Conservation (phyloP, 1,140 invertebrate species). For the Heliconius congener region DNA sequence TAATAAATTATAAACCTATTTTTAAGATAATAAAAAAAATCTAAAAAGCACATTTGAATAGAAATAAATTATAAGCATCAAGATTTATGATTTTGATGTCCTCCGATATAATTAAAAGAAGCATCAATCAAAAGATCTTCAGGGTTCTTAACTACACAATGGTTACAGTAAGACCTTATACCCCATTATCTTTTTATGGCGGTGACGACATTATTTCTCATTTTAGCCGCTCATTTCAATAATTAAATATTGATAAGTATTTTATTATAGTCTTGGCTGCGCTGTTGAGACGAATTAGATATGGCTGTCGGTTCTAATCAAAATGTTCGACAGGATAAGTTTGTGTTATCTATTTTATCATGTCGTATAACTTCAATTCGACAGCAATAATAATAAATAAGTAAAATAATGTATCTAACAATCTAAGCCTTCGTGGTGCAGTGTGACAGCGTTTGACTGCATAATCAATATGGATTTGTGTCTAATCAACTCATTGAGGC, state of each 20-base stretch:
- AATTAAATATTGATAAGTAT: slow-evolving; percentile 14
- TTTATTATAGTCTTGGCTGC: neutral
- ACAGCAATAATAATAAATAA: neutral
- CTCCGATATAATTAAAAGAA: slow-evolving; percentile 12
- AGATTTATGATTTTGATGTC: slow-evolving; percentile 10
- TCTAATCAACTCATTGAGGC: no score
- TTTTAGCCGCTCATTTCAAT: neutral
- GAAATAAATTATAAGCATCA: slow-evolving; percentile 1
- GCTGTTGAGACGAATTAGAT: neutral
- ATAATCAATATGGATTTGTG: no score
- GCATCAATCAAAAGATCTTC: slow-evolving; percentile 7
- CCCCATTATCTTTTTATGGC: slow-evolving; percentile 10
- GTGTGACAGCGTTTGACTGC: no score
- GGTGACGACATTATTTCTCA: neutral
- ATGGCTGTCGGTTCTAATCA: neutral
- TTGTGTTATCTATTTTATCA: neutral
- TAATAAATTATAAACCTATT: no score
- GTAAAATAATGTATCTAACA: neutral
- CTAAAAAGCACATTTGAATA: neutral
- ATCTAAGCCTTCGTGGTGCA: no score
- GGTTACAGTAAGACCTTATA: slow-evolving; percentile 8
- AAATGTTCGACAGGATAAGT: neutral
- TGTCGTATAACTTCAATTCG: neutral
- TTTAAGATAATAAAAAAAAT: neutral
- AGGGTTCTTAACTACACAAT: slow-evolving; percentile 14